Percentiles rank a stretch among this genome's conserved stretches.
phyloP scores from a whole-genome alignment of 2,113 vertebrate species.

The Labrus mixtus region DNA sequence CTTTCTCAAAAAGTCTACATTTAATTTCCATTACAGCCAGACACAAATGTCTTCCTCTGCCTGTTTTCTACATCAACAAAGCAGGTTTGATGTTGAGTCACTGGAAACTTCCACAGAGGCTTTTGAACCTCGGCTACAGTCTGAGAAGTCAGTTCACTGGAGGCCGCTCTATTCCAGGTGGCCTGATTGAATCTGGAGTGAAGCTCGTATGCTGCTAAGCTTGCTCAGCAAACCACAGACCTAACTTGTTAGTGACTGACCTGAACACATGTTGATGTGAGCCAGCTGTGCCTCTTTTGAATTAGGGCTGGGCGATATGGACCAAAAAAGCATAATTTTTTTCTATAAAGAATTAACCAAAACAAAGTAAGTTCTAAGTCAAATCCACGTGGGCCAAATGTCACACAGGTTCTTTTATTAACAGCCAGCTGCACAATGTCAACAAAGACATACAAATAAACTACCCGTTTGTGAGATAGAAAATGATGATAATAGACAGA shows the following conservation, averaged over 20 bases:
- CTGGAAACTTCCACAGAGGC: conserved; percentile 87
- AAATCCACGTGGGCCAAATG: too few species aligned
- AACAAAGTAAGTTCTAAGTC: too few species aligned
- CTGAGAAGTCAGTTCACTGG: conserved; percentile 84
- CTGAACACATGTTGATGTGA: not conserved
- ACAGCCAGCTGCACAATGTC: too few species aligned
- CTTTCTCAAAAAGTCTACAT: not conserved
- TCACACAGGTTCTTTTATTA: too few species aligned
- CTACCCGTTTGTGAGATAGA: too few species aligned
- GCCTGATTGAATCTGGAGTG: conserved; percentile 78
- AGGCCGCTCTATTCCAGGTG: conserved; percentile 85
- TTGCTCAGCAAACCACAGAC: conserved; percentile 30
- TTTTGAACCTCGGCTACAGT: conserved; percentile 85
- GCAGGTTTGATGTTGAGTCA: conserved; percentile 87
- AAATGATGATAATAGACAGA: too few species aligned
- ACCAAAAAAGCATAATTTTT: too few species aligned
- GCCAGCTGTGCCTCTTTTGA: not conserved
- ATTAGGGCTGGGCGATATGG: too few species aligned
- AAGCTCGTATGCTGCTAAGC: conserved; percentile 36
- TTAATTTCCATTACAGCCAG: not conserved
- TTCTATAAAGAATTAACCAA: too few species aligned
- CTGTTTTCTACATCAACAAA: conserved; percentile 67
- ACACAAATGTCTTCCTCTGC: conserved; percentile 13
- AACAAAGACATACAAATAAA: too few species aligned
- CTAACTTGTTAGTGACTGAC: conserved; percentile 26